phyloP scores from a whole-genome alignment of 2,797 vertebrate genomes.

The Diplodus sargus region DNA sequence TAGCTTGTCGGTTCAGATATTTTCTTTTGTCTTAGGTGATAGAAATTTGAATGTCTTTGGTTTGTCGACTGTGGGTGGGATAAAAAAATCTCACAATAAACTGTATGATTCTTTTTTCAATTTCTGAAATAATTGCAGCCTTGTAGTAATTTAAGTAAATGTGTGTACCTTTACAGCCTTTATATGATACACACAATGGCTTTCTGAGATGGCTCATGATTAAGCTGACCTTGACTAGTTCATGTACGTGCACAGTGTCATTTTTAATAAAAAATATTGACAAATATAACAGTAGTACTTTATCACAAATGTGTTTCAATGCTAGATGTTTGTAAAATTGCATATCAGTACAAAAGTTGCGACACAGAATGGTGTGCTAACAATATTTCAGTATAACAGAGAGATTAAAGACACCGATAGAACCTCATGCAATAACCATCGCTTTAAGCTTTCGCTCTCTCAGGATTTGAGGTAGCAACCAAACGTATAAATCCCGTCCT shows the following conservation, averaged over 20 bases:
- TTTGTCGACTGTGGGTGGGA: neutral
- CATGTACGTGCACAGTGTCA: neutral
- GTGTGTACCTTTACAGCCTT: neutral
- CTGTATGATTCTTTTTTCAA: neutral
- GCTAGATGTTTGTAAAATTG: neutral
- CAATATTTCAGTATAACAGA: slow-evolving; percentile 51
- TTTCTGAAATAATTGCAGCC: neutral
- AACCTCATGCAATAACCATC: slow-evolving; percentile 67
- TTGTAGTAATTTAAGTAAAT: neutral
- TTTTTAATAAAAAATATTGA: neutral
- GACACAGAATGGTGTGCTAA: slow-evolving; percentile 12
- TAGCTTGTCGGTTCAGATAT: neutral
- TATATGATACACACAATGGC: neutral
- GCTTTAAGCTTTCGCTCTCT: slow-evolving; percentile 74
- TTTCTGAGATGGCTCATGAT: slow-evolving; percentile 2
- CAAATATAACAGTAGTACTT: neutral
- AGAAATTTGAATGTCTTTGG: neutral
- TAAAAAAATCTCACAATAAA: neutral
- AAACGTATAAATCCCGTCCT: slow-evolving; percentile 85
- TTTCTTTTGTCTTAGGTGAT: neutral
- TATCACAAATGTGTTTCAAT: slow-evolving; percentile 8
- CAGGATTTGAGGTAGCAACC: slow-evolving; percentile 84
- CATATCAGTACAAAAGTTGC: neutral
- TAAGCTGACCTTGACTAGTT: neutral
- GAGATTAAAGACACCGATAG: slow-evolving; percentile 71